A percentile compares a stretch with the other conserved stretches of the same genome.
Conservation (phyloP, 2,113 vertebrate genomes). For the Petroica traversi region DNA sequence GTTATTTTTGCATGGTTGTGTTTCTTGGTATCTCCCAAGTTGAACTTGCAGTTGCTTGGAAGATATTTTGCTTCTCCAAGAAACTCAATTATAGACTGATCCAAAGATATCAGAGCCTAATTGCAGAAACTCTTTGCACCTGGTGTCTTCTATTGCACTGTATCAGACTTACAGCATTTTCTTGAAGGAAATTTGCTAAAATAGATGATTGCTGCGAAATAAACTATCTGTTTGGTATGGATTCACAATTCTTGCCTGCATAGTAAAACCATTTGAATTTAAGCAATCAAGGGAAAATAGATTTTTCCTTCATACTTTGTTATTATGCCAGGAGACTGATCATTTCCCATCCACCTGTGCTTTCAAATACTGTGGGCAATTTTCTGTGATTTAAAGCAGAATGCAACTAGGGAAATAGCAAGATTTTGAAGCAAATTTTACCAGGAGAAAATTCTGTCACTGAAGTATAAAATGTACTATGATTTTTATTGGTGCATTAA, state of each 20-base stretch:
- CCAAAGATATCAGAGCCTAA: not conserved
- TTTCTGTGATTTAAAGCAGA: constrained; percentile 22
- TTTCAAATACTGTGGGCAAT: not conserved
- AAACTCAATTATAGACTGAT: not conserved
- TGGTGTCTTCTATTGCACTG: not conserved
- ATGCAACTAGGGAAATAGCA: not conserved
- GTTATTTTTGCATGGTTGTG: not conserved
- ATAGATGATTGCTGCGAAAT: not conserved
- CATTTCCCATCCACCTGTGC: not conserved
- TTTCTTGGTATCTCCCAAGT: not conserved
- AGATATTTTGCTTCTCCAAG: not conserved
- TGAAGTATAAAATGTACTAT: not conserved
- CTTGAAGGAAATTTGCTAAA: not conserved
- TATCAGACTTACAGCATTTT: not conserved
- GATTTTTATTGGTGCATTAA: not conserved
- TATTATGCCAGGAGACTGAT: not conserved
- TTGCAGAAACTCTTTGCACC: not conserved
- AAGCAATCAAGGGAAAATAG: not conserved
- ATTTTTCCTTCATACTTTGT: not conserved
- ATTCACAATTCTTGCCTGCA: not conserved
- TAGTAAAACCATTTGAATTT: not conserved
- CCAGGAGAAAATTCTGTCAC: not conserved
- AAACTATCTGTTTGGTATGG: not conserved
- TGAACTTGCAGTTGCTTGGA: not conserved
- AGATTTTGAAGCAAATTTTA: not conserved